phyloP scores from a whole-genome alignment of 2,888 invertebrate species.

The Sepioteuthis lessoniana region DNA sequence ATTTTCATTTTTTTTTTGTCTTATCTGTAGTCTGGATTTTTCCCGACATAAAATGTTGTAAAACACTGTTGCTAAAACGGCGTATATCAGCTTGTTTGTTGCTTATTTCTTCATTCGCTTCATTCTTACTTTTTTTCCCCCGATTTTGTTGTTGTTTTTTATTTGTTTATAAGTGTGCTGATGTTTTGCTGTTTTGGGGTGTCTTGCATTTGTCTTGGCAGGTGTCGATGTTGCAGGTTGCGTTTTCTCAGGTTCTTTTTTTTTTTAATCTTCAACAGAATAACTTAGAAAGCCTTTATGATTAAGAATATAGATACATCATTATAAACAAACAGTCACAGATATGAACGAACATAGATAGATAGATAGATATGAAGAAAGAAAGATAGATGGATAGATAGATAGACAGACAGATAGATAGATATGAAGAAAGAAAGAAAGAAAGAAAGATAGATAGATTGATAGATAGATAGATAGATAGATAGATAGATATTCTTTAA shows the following conservation, averaged over 20 bases:
- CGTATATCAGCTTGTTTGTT: background rate
- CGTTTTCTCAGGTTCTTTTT: background rate
- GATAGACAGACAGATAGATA: too few relatives aligned
- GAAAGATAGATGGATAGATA: background rate
- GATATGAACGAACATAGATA: background rate
- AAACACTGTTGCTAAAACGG: background rate
- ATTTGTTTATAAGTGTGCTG: background rate
- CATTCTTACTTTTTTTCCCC: background rate
- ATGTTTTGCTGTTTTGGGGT: conserved; percentile 7
- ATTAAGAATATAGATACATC: background rate
- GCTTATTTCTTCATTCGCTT: background rate
- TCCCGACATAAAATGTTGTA: background rate
- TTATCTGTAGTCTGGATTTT: background rate
- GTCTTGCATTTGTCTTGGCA: conserved; percentile 18
- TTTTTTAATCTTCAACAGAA: background rate
- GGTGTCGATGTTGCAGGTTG: background rate
- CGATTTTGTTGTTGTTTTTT: background rate
- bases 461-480: background rate
- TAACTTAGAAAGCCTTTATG: background rate
- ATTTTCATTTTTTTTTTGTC: background rate
- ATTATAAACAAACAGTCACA: background rate
- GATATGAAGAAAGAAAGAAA: background rate
- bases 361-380: background rate
- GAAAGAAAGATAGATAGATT: background rate
- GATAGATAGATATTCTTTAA: background rate